Evolutionary conservation across 1,140 invertebrate genomes (phyloP).

Genomic region (Ridgeia piscesae): DNA sequence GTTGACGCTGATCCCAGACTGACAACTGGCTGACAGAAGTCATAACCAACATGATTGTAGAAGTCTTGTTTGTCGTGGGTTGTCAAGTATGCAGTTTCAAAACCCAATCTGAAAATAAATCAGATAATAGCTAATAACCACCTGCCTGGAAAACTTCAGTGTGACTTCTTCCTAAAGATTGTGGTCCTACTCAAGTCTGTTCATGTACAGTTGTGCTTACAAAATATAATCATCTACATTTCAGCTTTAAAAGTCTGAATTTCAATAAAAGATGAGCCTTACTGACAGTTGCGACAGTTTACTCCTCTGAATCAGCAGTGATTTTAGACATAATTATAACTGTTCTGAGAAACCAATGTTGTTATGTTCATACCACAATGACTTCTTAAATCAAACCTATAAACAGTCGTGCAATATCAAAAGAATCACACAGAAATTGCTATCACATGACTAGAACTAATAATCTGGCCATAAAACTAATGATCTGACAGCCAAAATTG

Average conservation of each 20-base stretch:
- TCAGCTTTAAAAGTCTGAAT: no score
- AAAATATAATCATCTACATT: not conserved
- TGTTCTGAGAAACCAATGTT: not conserved
- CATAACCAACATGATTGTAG: slow-evolving; percentile 50
- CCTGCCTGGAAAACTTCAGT: not conserved
- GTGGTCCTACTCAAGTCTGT: no score
- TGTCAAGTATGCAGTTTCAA: slow-evolving; percentile 44
- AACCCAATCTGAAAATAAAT: slow-evolving; percentile 38
- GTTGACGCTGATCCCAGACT: slow-evolving; percentile 42
- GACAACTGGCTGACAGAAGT: slow-evolving; percentile 42
- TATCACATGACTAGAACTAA: no score
- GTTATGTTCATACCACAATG: not conserved
- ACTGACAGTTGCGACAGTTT: no score
- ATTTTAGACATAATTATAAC: not conserved
- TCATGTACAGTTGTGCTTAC: not conserved
- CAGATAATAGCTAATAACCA: slow-evolving; percentile 6
- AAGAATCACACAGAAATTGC: no score
- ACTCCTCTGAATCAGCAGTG: no score
- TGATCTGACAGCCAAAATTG: no score
- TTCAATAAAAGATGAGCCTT: no score
- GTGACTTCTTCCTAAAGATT: not conserved
- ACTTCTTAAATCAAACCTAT: not conserved
- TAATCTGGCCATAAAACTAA: no score
- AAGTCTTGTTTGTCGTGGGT: slow-evolving; percentile 54
- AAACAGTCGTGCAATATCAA: no score